Conservation (phyloP, 2,113 vertebrate species). For the Pluvialis apricaria region DNA sequence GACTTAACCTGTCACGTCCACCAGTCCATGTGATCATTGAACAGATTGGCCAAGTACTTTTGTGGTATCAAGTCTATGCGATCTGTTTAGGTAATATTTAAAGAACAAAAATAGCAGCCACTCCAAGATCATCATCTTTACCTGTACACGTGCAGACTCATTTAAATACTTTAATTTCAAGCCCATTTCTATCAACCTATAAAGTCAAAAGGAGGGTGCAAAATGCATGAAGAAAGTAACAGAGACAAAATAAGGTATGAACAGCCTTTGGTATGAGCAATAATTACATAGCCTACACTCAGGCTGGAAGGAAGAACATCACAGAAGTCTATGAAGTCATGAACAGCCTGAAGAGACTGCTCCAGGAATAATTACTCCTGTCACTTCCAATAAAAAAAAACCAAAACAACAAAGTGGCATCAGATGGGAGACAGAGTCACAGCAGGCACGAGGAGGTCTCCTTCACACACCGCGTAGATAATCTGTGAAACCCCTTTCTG, state of each 20-base stretch:
- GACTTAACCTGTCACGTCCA: not conserved
- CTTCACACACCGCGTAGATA: fast-evolving
- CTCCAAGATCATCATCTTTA: not conserved
- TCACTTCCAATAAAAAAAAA: not conserved
- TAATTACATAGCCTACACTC: not conserved
- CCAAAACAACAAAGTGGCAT: not conserved
- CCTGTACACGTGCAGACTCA: not conserved
- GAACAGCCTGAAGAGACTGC: not conserved
- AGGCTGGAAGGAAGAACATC: not conserved
- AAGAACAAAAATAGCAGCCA: not conserved
- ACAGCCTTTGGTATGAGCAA: not conserved
- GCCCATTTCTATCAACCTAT: not conserved
- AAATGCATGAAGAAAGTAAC: not conserved
- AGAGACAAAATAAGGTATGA: not conserved
- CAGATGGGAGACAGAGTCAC: not conserved
- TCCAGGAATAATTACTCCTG: not conserved
- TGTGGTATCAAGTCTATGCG: too few relatives aligned
- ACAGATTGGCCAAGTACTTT: not conserved
- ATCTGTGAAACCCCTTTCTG: not conserved
- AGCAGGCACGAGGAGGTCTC: not conserved
- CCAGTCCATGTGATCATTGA: not conserved
- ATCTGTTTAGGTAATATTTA: not conserved
- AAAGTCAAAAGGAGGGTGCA: not conserved
- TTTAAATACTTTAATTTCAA: not conserved
- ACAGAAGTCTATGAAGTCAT: not conserved